Percentiles rank a stretch among this genome's conserved stretches.
These are phyloP conservation scores for Micromussa lordhowensis DNA, from an alignment of 92 coral and sea anemone species.

Conservation along the genomic window DNA sequence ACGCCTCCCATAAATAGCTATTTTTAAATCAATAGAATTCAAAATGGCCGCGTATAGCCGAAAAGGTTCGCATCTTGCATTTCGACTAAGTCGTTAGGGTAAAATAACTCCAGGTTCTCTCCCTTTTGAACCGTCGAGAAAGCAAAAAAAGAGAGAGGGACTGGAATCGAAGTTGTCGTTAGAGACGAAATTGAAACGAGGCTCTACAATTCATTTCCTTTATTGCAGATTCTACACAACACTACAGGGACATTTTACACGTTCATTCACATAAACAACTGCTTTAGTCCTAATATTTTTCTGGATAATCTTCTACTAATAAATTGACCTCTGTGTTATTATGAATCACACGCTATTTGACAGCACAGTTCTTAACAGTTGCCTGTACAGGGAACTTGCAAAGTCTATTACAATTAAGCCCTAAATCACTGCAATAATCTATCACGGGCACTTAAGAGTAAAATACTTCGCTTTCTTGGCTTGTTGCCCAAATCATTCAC, in stretches of 20 bases:
- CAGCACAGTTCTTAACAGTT: neutral
- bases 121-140: too few relatives aligned
- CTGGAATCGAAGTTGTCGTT: neutral
- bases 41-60: too few relatives aligned
- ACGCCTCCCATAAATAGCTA: too few relatives aligned
- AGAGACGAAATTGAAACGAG: neutral
- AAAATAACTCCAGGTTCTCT: too few relatives aligned
- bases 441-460: neutral
- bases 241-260: neutral
- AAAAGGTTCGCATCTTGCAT: too few relatives aligned
- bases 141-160: neutral
- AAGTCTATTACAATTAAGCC: neutral
- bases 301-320: neutral
- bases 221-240: slow-evolving; percentile 6
- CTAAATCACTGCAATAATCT: neutral
- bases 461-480: neutral
- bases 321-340: neutral
- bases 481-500: neutral
- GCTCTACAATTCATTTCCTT: neutral
- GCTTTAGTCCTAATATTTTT: neutral
- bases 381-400: neutral
- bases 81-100: too few relatives aligned
- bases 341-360: neutral
- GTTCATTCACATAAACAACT: neutral
- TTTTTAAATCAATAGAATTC: too few relatives aligned